These are phyloP conservation scores for Turritopsis rubra DNA, from an alignment of 30 jellyfish, hydroid and myxozoan genomes.

Conservation along the genomic window DNA sequence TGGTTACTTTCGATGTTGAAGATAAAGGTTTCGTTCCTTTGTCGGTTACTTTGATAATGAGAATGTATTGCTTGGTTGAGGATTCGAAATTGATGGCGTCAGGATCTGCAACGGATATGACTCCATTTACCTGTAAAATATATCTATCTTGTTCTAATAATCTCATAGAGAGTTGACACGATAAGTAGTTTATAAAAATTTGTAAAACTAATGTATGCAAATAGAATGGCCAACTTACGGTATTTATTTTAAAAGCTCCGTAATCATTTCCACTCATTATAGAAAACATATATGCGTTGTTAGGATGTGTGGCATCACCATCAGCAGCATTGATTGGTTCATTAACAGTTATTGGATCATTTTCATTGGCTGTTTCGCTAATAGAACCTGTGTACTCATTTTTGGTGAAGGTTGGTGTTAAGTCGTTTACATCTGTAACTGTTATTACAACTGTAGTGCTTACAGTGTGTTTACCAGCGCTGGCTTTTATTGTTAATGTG, in stretches of 20 bases:
- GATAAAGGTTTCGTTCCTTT: slow-evolving; percentile 42
- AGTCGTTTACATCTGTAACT: slow-evolving; percentile 72
- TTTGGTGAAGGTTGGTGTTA: slow-evolving; percentile 48
- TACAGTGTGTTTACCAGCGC: slow-evolving; percentile 31
- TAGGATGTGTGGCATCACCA: slow-evolving; percentile 13
- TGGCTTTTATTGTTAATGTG: slow-evolving; percentile 28
- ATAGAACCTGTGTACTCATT: slow-evolving; percentile 25
- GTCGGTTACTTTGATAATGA: slow-evolving; percentile 37
- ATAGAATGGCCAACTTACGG: not conserved
- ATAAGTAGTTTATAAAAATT: too few relatives aligned
- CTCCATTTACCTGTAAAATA: not conserved
- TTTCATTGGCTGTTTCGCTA: not conserved
- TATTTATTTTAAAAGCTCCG: slow-evolving; percentile 14
- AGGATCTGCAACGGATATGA: not conserved
- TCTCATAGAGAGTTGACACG: too few relatives aligned
- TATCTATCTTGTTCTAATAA: too few relatives aligned
- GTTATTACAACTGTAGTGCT: slow-evolving; percentile 41
- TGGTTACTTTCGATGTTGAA: not conserved
- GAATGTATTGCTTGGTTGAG: slow-evolving; percentile 15
- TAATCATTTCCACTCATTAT: slow-evolving; percentile 21
- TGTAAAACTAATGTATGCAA: not conserved
- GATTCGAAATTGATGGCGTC: slow-evolving; percentile 19
- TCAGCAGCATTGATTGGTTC: not conserved
- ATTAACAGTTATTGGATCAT: not conserved
- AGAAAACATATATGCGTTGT: not conserved